Conservation (phyloP, 2,888 invertebrate genomes). For the Anaspis maculata region DNA sequence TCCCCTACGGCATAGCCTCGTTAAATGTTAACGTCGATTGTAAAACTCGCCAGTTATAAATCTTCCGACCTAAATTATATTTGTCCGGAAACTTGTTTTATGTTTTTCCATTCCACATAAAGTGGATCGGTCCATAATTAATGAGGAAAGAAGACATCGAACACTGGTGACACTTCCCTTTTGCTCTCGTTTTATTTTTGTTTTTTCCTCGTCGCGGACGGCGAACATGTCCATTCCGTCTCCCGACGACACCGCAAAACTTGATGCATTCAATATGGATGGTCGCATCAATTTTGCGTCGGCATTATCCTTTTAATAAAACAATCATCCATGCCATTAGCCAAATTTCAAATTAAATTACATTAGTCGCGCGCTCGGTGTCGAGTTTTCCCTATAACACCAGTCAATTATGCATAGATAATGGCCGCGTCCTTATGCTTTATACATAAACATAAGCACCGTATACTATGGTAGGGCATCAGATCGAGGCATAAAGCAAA, state of each 20-base stretch:
- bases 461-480: constrained; percentile 3
- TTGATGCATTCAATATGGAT: no score
- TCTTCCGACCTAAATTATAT: constrained; percentile 38
- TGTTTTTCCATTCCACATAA: constrained; percentile 28
- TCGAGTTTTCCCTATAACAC: constrained; percentile 13
- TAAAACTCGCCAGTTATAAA: constrained; percentile 42
- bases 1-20: constrained; percentile 33
- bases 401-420: constrained; percentile 36
- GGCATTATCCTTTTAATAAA: constrained; percentile 24
- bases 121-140: constrained; percentile 32
- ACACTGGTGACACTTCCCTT: no score
- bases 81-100: constrained; percentile 37
- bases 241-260: no score
- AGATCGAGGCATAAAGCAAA: constrained; percentile 28
- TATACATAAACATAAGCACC: constrained; percentile 37
- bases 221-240: no score
- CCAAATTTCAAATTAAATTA: constrained; percentile 38
- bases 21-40: constrained; percentile 42
- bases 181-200: background rate
- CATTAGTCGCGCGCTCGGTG: constrained; percentile 25
- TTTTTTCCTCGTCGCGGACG: constrained; percentile 1
- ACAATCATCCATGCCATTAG: constrained; percentile 34
- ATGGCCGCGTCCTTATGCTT: constrained; percentile 26
- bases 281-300: no score
- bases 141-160: no score